Evolutionary conservation across 1,140 invertebrate genomes (phyloP).

Genomic region (Heliconius nattereri): DNA sequence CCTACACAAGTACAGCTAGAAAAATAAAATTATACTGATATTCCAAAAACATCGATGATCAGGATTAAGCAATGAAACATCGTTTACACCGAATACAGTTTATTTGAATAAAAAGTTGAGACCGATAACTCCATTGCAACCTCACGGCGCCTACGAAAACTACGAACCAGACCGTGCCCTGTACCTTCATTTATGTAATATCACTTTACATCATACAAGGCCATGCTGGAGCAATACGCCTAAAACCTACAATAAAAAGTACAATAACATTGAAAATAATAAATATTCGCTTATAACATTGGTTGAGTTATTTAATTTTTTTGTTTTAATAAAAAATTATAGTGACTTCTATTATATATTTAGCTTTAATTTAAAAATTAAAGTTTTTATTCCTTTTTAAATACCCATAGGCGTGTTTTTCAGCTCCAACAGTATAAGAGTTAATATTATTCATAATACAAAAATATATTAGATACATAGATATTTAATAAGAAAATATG

Average conservation of each 20-base stretch:
- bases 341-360: too few relatives aligned
- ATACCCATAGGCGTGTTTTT: neutral
- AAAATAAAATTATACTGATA: too few relatives aligned
- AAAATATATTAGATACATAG: neutral
- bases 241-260: neutral
- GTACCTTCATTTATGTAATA: constrained; percentile 11
- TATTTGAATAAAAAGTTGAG: constrained; percentile 44
- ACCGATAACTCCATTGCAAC: constrained; percentile 45
- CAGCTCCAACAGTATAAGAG: neutral
- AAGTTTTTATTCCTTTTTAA: too few relatives aligned
- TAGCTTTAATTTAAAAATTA: too few relatives aligned
- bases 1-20: too few relatives aligned
- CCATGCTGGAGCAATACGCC: neutral
- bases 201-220: constrained; percentile 21
- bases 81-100: constrained; percentile 42
- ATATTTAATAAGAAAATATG: neutral
- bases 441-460: neutral
- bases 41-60: neutral
- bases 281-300: too few relatives aligned
- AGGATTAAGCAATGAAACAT: constrained; percentile 35
- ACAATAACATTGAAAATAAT: too few relatives aligned
- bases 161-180: constrained; percentile 22
- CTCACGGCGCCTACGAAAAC: constrained; percentile 34
- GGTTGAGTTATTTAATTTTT: too few relatives aligned
- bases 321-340: too few relatives aligned